Base-by-base conservation (phyloP, 2,888 invertebrate genomes). In the Listrodromus nycthemerus region DNA sequence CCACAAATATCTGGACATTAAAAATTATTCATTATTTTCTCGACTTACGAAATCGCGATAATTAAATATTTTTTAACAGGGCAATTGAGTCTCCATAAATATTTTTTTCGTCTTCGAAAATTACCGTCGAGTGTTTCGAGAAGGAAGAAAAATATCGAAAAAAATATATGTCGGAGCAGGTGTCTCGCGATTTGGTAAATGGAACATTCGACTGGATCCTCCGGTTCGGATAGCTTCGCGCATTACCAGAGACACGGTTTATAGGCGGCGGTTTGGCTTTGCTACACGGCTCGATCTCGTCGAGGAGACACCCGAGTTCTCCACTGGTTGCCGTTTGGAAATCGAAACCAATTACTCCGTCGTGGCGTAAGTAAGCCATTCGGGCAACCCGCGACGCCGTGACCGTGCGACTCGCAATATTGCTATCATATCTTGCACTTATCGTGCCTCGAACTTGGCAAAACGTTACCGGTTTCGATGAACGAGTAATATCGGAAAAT, bases 331-430 rank as follows among this genome's bases (percentile, higher is more conserved):
- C 61, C 48, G 66, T 85, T 86, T 82, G 82, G 78, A 86, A 85
- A 85, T 85, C 80, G 78, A 82, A 80, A 85, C 82, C 83, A 84
- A 86, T 83, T 83, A 85, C 79, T 76, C 66, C 52, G 75, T 65
- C 79, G 65, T 74, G 63, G 61, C 48, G 69, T 50, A 83, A 65
- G 75, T 80, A 77, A 74, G 70, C 58, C 80, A 81, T 76, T 69
- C 61, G 61, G 75, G 58, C 50, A 69, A 19, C 24, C 61, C 16
- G 33, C 63, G 19, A 33, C 37, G 33, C 8, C 19, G 33, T 13
- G 61, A 19, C 8, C 33, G 16, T 37, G 19, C 16, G 27, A 21
- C 8, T 24, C n/a, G 30, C 8, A 10, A 24, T 7, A 37, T 37
- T 3, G n/a, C 37, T 37, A 65, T 33, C 19, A n/a, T 37, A 37